Evolutionary conservation across 2,888 invertebrate species (phyloP).

Genomic region (Coelopa pilipes): DNA sequence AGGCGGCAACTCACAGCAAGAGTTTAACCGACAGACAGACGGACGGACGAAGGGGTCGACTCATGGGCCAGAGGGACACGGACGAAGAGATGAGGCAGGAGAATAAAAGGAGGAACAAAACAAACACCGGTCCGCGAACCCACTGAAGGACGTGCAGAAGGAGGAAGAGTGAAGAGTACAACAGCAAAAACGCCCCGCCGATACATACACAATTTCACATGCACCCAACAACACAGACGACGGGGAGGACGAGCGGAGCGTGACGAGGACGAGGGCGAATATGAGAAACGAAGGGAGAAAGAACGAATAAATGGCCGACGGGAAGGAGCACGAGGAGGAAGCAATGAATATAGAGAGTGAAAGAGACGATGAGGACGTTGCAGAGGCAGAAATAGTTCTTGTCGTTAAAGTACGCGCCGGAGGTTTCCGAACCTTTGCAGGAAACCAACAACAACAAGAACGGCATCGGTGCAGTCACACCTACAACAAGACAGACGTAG

Average conservation of each 20-base stretch:
- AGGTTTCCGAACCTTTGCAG: constrained; percentile 4
- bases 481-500: background rate
- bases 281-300: background rate
- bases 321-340: too few species aligned
- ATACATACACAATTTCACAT: too few species aligned
- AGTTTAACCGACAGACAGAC: background rate
- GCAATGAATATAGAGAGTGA: background rate
- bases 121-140: background rate
- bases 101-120: constrained; percentile 17
- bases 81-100: too few species aligned
- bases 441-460: constrained; percentile 1
- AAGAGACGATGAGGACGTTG: constrained; percentile 15
- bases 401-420: constrained; percentile 27
- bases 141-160: background rate
- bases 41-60: too few species aligned
- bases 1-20: constrained; percentile 16
- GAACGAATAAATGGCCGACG: background rate
- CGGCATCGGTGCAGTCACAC: too few species aligned
- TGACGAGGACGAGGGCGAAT: too few species aligned
- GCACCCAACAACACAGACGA: background rate
- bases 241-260: too few species aligned
- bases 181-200: too few species aligned
- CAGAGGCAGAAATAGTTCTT: constrained; percentile 27
- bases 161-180: too few species aligned
- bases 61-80: background rate